Percentiles rank a stretch among this genome's conserved stretches.
Evolutionary conservation across 2,888 invertebrate genomes (phyloP).

Genomic region (Ceraclea dissimilis): DNA sequence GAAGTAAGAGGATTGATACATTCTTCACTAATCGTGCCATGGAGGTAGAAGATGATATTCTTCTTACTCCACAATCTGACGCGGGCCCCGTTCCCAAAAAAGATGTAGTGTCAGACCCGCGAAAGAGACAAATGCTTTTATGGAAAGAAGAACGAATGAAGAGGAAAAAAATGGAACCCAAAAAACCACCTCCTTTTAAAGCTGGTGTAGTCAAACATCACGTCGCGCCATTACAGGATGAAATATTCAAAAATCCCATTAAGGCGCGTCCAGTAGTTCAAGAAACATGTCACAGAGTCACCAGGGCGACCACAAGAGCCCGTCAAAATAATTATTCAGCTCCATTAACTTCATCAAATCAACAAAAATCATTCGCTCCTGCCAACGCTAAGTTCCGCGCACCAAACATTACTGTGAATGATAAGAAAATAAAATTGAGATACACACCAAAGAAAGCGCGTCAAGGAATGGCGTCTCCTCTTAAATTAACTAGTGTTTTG

Average conservation of each 20-base stretch:
- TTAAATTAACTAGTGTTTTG: slow-evolving; percentile 1
- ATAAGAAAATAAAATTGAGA: slow-evolving; percentile 27
- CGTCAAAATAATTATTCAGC: background rate
- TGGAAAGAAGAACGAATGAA: slow-evolving; percentile 18
- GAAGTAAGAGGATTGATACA: slow-evolving; percentile 15
- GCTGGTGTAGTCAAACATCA: slow-evolving; percentile 17
- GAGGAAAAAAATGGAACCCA: slow-evolving; percentile 15
- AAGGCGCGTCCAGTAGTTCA: background rate
- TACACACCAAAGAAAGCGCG: slow-evolving; percentile 26
- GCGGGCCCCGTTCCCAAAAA: slow-evolving; percentile 3
- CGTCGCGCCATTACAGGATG: slow-evolving; percentile 16
- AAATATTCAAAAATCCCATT: slow-evolving; percentile 16
- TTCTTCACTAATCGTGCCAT: slow-evolving; percentile 16
- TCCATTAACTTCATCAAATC: background rate
- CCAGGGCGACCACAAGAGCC: slow-evolving; percentile 13
- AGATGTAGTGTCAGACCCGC: slow-evolving; percentile 10
- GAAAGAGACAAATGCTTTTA: slow-evolving; percentile 19
- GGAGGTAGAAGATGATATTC: slow-evolving; percentile 8
- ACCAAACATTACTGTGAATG: slow-evolving; percentile 34
- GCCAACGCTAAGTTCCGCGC: slow-evolving; percentile 45
- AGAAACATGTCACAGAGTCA: slow-evolving; percentile 9
- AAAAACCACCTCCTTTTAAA: slow-evolving; percentile 22
- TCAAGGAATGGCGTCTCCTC: slow-evolving; percentile 24
- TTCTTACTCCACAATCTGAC: slow-evolving; percentile 6
- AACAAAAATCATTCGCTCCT: slow-evolving; percentile 45